Percentiles rank a stretch among this genome's conserved stretches.
phyloP scores from a whole-genome alignment of 2,797 vertebrate species.

The Molossus molossus region DNA sequence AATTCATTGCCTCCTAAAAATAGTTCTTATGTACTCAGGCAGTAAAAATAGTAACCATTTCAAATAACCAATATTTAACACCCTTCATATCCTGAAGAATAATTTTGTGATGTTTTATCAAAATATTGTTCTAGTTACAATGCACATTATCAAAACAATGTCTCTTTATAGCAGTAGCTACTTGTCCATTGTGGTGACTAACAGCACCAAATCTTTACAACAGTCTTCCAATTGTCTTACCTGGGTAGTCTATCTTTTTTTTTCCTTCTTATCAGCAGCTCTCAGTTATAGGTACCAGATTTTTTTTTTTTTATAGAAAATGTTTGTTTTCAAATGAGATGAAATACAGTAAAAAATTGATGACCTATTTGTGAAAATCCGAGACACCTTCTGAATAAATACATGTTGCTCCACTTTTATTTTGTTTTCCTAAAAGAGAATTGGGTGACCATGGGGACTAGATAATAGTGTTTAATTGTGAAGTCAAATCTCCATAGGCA shows the following conservation, averaged over 20 bases:
- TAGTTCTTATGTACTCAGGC: background rate
- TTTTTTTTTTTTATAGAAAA: background rate
- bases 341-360: background rate
- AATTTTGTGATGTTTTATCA: background rate
- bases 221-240: background rate
- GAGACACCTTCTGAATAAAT: background rate
- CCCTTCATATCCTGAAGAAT: background rate
- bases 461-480: background rate
- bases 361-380: background rate
- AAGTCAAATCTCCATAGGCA: slow-evolving; percentile 18
- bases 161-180: background rate
- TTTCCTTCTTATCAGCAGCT: background rate
- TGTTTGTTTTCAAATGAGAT: background rate
- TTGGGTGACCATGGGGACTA: background rate
- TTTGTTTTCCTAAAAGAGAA: background rate
- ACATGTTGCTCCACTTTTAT: background rate
- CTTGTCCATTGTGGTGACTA: background rate
- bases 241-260: background rate
- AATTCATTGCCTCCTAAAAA: background rate
- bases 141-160: background rate
- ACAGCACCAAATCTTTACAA: background rate
- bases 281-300: background rate
- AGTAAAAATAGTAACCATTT: background rate
- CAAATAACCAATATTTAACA: background rate
- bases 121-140: background rate